Evolutionary conservation across 2,113 vertebrate species (phyloP).

Genomic region (Carlito syrichta): DNA sequence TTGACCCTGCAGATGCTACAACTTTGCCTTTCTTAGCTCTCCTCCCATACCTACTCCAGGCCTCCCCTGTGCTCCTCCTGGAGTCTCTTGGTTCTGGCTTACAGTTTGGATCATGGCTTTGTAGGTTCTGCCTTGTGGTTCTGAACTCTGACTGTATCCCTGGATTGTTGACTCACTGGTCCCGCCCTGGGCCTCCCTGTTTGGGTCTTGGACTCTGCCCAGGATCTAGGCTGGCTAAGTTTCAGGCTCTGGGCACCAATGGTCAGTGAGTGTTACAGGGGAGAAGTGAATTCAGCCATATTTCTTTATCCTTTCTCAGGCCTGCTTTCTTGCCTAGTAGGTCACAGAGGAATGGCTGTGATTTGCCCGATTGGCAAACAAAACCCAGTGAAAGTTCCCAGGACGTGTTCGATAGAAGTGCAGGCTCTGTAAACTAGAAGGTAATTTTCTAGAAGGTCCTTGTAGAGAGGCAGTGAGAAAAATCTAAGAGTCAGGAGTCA

Average conservation of each 20-base stretch:
- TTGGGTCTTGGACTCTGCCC: background rate
- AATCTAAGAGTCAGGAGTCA: background rate
- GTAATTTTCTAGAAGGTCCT: background rate
- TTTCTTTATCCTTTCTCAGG: background rate
- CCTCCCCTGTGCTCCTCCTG: background rate
- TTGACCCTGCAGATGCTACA: background rate
- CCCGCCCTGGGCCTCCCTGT: background rate
- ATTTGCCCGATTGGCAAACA: conserved; percentile 2
- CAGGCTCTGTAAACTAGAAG: background rate
- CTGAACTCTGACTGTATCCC: background rate
- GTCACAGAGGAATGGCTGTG: background rate
- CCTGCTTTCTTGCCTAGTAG: background rate
- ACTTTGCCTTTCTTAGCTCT: background rate
- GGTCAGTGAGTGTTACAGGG: background rate
- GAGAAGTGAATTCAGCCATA: background rate
- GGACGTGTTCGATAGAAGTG: background rate
- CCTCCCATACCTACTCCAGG: background rate
- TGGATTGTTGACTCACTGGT: background rate
- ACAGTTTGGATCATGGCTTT: background rate
- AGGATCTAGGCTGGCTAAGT: background rate
- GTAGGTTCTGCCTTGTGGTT: background rate
- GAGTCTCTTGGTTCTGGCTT: background rate
- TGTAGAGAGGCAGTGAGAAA: background rate
- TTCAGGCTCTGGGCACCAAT: background rate
- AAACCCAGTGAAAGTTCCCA: background rate